These are phyloP conservation scores for Diadromus collaris DNA, from an alignment of 2,888 invertebrate genomes.

Conservation along the genomic window DNA sequence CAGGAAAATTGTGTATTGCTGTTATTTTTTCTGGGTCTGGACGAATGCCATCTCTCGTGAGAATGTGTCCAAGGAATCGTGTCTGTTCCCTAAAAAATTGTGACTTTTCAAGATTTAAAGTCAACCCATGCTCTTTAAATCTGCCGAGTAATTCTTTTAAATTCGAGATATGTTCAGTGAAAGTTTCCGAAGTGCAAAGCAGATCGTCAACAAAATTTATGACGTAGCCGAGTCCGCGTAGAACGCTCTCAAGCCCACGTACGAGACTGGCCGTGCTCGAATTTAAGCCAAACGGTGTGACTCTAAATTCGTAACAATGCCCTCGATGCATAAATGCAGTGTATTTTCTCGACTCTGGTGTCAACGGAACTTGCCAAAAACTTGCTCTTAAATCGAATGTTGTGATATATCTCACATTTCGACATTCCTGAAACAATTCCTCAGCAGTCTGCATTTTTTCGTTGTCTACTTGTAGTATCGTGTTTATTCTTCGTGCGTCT, in stretches of 20 bases:
- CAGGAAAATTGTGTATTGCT: constrained; percentile 13
- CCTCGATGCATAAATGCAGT: neutral
- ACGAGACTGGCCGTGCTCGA: too few relatives aligned
- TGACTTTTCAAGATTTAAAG: neutral
- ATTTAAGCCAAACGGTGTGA: constrained; percentile 9
- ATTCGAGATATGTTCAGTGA: neutral
- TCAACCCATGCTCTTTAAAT: neutral
- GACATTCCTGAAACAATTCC: neutral
- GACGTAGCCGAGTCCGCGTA: neutral
- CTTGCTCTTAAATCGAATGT: neutral
- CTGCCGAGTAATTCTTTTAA: neutral
- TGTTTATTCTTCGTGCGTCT: too few relatives aligned
- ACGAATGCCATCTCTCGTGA: too few relatives aligned
- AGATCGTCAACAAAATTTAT: constrained; percentile 22
- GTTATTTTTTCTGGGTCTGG: neutral
- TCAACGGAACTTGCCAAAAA: constrained; percentile 1
- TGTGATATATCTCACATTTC: neutral
- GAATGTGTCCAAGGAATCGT: too few relatives aligned
- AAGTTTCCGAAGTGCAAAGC: neutral
- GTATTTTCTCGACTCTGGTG: neutral
- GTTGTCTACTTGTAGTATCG: neutral
- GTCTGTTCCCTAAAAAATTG: too few relatives aligned
- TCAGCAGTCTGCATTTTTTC: neutral
- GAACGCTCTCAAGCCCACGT: neutral
- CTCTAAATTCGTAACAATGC: neutral